Base-by-base conservation (phyloP, 1,140 invertebrate genomes). In the Drosophila trapezifrons region DNA sequence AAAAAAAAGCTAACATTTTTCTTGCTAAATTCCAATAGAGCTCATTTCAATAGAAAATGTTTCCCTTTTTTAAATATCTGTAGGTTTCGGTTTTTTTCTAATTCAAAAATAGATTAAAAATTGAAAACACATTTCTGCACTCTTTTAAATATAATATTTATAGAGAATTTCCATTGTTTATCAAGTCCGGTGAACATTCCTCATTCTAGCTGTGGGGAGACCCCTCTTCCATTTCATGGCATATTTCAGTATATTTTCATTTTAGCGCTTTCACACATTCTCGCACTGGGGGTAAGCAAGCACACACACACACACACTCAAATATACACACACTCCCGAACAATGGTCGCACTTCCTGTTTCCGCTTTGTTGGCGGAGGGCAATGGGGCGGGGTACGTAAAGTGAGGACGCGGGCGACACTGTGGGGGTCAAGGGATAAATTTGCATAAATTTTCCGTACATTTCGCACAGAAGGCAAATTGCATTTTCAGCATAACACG, bases 391-490 rank as follows among this genome's bases (percentile, higher is more conserved):
- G 12, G 18, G 27, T 10, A 25, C 22, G 20, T 27, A 10, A n/a
- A 7, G 15, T 22, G 27, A 9, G 20, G n/a, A 10, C 10, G 38
- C 59, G 46, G 46, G 37, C 37, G 65, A 69, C 65, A 66, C 46
- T 52, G 49, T 52, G 32, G 58, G 69, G 82, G 78, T 82, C 83
- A 83, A 86, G 75, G 75, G 70, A 57, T 79, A 86, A 87, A 86
- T 86, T 86, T 86, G 83, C 83, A 86, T 86, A 86, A 87, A 86
- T 86, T 86, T 86, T 87, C 80, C 83, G 83, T 87, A 86, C 83
- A 87, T 86, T 86, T 86, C 83, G 79, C 76, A 86, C 83, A 83
- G 83, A 87, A 83, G 83, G 83, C 83, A 86, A 86, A 86, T 86
- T 86, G 83, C 83, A 86, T 86, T 86, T 86, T 86, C 83, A 86